These are phyloP conservation scores for Cephus nigrinus DNA, from an alignment of 2,888 invertebrate species.

Conservation along the genomic window DNA sequence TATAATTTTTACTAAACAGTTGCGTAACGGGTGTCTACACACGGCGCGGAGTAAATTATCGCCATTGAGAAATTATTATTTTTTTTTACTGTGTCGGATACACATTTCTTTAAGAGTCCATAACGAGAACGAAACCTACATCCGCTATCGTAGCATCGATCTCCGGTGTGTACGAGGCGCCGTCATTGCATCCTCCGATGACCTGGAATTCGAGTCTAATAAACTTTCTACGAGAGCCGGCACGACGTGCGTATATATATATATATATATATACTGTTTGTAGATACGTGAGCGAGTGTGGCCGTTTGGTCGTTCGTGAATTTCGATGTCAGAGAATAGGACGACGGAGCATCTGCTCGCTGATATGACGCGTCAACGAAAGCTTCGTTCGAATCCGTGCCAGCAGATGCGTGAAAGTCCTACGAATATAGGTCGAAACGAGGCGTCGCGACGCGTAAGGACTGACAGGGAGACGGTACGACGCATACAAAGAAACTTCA, in stretches of 20 bases:
- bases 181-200: conserved; percentile 17
- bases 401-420: conserved; percentile 40
- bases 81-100: neutral
- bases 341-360: neutral
- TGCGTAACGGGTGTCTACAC: no score
- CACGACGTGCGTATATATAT: neutral
- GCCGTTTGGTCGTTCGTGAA: conserved; percentile 21
- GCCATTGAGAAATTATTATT: neutral
- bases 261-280: neutral
- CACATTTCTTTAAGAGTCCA: neutral
- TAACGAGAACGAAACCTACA: neutral
- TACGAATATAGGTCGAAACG: conserved; percentile 35
- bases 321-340: neutral
- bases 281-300: conserved; percentile 5
- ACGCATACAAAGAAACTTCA: neutral
- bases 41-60: neutral
- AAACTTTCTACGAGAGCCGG: conserved; percentile 33
- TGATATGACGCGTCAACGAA: neutral
- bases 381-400: conserved; percentile 30
- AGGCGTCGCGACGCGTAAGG: conserved; percentile 2
- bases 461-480: neutral
- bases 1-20: no score
- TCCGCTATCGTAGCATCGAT: neutral
- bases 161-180: neutral
- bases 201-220: conserved; percentile 34